These are phyloP conservation scores for Rousettus madagascariensis DNA, from an alignment of 2,797 vertebrate species.

Conservation along the genomic window DNA sequence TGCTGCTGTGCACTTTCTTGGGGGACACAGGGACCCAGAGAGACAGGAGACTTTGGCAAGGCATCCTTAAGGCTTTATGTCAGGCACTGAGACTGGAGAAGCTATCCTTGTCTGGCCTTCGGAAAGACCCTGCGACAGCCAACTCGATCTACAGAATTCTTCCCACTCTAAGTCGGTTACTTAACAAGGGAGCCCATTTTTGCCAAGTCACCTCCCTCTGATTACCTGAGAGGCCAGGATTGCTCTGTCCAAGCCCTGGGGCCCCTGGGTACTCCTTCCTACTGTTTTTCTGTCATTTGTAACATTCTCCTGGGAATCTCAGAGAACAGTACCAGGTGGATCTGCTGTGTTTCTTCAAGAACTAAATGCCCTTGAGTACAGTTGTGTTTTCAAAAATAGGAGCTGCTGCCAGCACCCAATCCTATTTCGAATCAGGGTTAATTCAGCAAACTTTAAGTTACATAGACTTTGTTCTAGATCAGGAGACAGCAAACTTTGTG, in stretches of 20 bases:
- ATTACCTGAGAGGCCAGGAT: neutral
- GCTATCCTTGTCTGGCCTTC: neutral
- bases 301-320: neutral
- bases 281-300: neutral
- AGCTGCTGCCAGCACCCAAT: neutral
- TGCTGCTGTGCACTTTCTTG: too few species aligned
- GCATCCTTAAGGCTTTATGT: neutral
- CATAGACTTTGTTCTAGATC: neutral
- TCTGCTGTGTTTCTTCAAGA: neutral
- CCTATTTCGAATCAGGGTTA: neutral
- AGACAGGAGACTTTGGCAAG: neutral
- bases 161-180: neutral
- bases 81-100: neutral
- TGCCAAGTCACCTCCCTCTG: neutral
- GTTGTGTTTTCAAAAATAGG: neutral
- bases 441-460: neutral
- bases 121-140: fast-evolving
- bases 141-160: neutral
- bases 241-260: neutral
- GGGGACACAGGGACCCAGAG: neutral
- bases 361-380: neutral
- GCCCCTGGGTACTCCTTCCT: neutral
- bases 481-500: neutral
- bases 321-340: too few species aligned
- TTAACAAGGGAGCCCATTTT: neutral